Conservation (phyloP, 2,888 invertebrate species). For the Drosophila tanythrix region DNA sequence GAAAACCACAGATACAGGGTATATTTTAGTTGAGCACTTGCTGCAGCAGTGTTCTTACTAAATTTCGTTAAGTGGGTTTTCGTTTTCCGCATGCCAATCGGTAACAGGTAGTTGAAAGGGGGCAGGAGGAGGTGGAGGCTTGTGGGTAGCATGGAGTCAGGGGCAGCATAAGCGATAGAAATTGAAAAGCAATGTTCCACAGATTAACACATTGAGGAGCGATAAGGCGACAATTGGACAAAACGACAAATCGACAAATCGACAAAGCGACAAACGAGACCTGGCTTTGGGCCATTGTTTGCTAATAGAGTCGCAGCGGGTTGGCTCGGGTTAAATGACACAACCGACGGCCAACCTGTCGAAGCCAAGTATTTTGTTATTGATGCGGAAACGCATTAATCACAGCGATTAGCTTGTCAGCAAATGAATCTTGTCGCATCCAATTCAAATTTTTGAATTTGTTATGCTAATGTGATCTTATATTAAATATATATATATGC, state of each 20-base stretch:
- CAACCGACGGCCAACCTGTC: constrained; percentile 71
- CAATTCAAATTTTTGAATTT: constrained; percentile 25
- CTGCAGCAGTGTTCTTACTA: neutral
- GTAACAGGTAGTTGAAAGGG: neutral
- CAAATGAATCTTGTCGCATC: constrained; percentile 15
- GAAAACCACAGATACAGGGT: neutral
- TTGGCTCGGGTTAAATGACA: constrained; percentile 67
- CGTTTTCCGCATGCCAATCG: constrained; percentile 69
- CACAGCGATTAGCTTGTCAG: constrained; percentile 55
- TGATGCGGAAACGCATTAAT: constrained; percentile 55
- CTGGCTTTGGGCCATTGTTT: constrained; percentile 38
- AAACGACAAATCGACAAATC: neutral
- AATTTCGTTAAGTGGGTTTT: constrained; percentile 23
- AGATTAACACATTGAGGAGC: constrained; percentile 64
- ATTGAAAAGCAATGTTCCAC: constrained; percentile 56
- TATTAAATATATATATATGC: constrained; percentile 34
- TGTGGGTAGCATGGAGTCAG: neutral
- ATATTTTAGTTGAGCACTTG: neutral
- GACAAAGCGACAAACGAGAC: constrained; percentile 12
- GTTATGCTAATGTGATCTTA: constrained; percentile 50
- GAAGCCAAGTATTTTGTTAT: constrained; percentile 30
- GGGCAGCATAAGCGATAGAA: constrained; percentile 31
- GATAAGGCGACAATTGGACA: constrained; percentile 6
- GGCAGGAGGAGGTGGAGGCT: neutral
- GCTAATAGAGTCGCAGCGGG: constrained; percentile 35